These are phyloP conservation scores for Buathra laborator DNA, from an alignment of 2,888 invertebrate species.

Conservation along the genomic window DNA sequence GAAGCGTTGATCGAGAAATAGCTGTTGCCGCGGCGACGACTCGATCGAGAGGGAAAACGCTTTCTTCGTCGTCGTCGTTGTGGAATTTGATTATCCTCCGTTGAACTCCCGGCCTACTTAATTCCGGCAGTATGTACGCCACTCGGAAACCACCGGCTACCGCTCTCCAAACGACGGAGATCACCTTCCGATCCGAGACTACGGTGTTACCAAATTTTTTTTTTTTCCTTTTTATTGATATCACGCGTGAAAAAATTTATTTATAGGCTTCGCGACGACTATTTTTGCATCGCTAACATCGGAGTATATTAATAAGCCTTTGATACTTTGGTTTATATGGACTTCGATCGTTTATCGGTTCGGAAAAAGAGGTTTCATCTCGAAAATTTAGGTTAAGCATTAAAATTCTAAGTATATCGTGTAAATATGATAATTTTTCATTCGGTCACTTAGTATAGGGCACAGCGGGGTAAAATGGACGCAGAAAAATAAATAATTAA, in stretches of 20 bases:
- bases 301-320: slow-evolving; percentile 32
- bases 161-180: slow-evolving; percentile 22
- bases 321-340: not conserved
- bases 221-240: not conserved
- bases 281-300: not conserved
- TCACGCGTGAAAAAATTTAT: not conserved
- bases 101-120: slow-evolving; percentile 83
- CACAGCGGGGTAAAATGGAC: too few relatives aligned
- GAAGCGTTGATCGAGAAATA: slow-evolving; percentile 40
- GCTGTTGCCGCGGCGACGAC: slow-evolving; percentile 12
- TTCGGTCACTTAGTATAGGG: too few relatives aligned
- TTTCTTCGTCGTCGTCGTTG: slow-evolving; percentile 77
- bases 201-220: slow-evolving; percentile 5
- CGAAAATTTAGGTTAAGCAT: too few relatives aligned
- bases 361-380: too few relatives aligned
- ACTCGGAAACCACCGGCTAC: slow-evolving; percentile 35
- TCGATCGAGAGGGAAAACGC: slow-evolving; percentile 82
- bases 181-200: slow-evolving; percentile 7
- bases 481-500: too few relatives aligned
- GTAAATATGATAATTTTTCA: too few relatives aligned
- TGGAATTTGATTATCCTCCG: slow-evolving; percentile 82
- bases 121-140: slow-evolving; percentile 39
- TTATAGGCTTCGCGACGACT: not conserved
- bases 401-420: too few relatives aligned
- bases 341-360: too few relatives aligned